Evolutionary conservation across 2,888 invertebrate genomes (phyloP), one percentile per base, ranked within the genome.

Genomic region (Amorpha juglandis): DNA sequence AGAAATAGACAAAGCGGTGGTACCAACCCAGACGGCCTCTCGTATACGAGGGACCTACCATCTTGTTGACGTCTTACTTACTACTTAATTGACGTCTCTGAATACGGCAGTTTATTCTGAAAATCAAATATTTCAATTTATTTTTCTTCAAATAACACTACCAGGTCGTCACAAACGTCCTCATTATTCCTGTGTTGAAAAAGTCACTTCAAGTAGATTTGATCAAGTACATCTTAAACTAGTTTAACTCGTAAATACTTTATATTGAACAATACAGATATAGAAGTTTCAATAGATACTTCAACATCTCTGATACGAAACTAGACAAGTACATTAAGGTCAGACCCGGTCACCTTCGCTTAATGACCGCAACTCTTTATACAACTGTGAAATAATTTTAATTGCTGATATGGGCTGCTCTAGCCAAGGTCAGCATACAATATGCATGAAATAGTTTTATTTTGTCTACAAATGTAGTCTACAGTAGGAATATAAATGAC

Each of bases 311-410:
- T 11, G 19, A 52, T 42, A 58, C 42, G 6, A 19, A 42, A 38
- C 42, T 42, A 58, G 38, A 19, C 33, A 33, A n/a, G 53, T 35
- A 45, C 19, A 50, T 48, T 55, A 38, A 16, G 58, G 58, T 58
- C 42, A 58, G 42, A 6, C 11, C 4, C 38, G 58, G 58, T 58
- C 19, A 58, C 58, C 58, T 58, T 58, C 12, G 19, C 42, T 2
- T 58, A 58, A 58, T 58, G 42, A 38, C 58, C 19, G 38, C 12
- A 19, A 42, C 42, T 58, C 16, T 42, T 53, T 47, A 16, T 47
- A 64, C 53, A 55, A 33, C 53, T 55, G 2, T 21, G 27, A 55
- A 53, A 64, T 35, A 33, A 64, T 55, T 55, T 53, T 55, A 64
- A 64, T 64, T 64, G 27, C 47, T 47, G 9, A 35, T 63, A 67